phyloP scores from a whole-genome alignment of 2,113 vertebrate species.

The Dipodomys spectabilis region DNA sequence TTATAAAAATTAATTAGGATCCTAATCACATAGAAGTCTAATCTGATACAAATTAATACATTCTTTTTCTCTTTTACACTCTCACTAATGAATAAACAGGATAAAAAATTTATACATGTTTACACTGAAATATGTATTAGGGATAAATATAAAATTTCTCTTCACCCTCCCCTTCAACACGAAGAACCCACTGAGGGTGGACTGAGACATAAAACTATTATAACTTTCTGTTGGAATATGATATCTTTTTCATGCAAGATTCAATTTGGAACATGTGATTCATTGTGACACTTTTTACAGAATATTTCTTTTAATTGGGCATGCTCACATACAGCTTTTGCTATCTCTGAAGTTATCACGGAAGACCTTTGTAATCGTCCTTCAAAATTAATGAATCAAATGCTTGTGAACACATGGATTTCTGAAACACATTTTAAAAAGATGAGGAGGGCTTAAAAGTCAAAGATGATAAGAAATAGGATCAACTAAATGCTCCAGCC shows the following conservation, averaged over 20 bases:
- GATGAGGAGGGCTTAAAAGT: slow-evolving; percentile 61
- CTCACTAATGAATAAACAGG: not conserved
- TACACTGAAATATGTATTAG: not conserved
- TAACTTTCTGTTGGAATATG: not conserved
- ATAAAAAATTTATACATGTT: not conserved
- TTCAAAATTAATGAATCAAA: slow-evolving; percentile 59
- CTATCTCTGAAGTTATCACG: slow-evolving; percentile 59
- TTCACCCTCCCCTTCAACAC: not conserved
- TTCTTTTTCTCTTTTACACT: not conserved
- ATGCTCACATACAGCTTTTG: not conserved
- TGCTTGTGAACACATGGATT: slow-evolving; percentile 48
- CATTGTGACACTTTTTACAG: slow-evolving; percentile 1
- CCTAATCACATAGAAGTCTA: not conserved
- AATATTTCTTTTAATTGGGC: slow-evolving; percentile 40
- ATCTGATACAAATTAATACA: not conserved
- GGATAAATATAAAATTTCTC: not conserved
- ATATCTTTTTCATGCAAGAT: not conserved
- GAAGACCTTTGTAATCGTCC: slow-evolving; percentile 52
- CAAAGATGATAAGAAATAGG: slow-evolving; percentile 67
- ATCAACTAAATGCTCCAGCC: slow-evolving; percentile 61
- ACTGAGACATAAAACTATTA: not conserved
- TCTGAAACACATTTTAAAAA: slow-evolving; percentile 70
- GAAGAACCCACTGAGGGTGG: not conserved
- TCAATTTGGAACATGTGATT: not conserved
- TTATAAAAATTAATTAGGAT: too few relatives aligned